Evolutionary conservation across 92 coral and sea anemone genomes (phyloP), one percentile per base, ranked within the genome.

Genomic region (Phenganax marumi): DNA sequence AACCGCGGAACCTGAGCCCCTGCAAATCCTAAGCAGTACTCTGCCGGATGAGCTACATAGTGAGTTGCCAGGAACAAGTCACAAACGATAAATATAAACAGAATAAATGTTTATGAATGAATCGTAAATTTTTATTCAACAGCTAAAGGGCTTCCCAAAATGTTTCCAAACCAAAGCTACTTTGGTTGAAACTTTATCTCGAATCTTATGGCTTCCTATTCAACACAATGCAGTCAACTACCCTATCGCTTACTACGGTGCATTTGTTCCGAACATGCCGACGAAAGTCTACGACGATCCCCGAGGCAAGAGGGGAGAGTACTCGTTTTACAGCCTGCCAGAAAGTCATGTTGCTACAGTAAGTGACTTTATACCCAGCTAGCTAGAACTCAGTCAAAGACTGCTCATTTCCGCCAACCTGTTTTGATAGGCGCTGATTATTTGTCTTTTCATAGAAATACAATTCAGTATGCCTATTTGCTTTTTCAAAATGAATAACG

Each of bases 201-300:
- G 99, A 10, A 90, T 96, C 7, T 88, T 92, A n/a, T 96, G 99
- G 99, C 90, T 97, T 10, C 33, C 93, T 49, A 84, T 88, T 43
- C 99, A 96, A 63, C 97, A 96, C 85, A 83, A 93, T 0, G 97
- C 97, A 6, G 99, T 92, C 0, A 96, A 96, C 87, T 96, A 92
- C 63, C 97, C 99, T n/a, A 91, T 96, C 77, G 76, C 92, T 25
- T 88, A 89, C 49, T 96, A 96, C 86, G 99, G 97, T 11, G 95
- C 91, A 54, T 96, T 90, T 88, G 91, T 92, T 10, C 99, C 99
- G 43, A 96, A 89, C 57, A 96, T 91, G 97, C 99, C 99, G 6
- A 84, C 97, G 83, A 96, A 90, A 86, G 74, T 96, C 77, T 96
- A 96, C 85, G 97, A 96, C 72, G 99, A 96, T 79, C 72, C 69